A percentile compares a stretch with the other conserved stretches of the same genome.
phyloP scores from a whole-genome alignment of 2,797 vertebrate species.

The Selene dorsalis region DNA sequence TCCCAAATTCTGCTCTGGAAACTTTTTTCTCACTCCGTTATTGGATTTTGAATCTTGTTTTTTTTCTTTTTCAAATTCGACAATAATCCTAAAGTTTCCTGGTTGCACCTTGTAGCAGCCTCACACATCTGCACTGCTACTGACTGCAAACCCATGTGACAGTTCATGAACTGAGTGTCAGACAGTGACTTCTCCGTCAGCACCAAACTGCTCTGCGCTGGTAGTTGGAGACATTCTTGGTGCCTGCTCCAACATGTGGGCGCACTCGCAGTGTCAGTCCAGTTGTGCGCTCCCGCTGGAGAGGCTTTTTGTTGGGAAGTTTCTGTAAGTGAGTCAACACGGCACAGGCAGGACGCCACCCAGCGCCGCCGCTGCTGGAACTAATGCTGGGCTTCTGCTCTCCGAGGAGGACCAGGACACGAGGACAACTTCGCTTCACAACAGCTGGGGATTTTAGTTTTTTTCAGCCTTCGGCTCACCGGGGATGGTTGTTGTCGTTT shows the following conservation, averaged over 20 bases:
- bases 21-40: not conserved
- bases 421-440: not conserved
- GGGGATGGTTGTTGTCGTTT: constrained; percentile 69
- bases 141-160: not conserved
- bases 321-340: constrained; percentile 74
- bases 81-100: not conserved
- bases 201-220: not conserved
- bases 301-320: constrained; percentile 59
- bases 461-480: constrained; percentile 4
- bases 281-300: constrained; percentile 57
- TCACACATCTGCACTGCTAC: not conserved
- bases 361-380: constrained; percentile 65
- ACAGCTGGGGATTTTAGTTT: constrained; percentile 37
- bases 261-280: constrained; percentile 59
- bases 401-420: constrained; percentile 37
- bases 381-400: constrained; percentile 34
- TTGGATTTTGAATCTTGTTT: no score
- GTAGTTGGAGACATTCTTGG: constrained; percentile 52
- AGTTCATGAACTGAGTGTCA: no score
- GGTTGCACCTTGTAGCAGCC: not conserved
- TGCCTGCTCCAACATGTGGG: constrained; percentile 76
- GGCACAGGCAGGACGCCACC: constrained; percentile 73
- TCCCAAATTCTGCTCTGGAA: not conserved
- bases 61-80: no score
- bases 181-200: not conserved